A percentile compares a stretch with the other conserved stretches of the same genome.
Evolutionary conservation across 1,140 invertebrate species (phyloP).

Genomic region (Copidosoma floridanum): DNA sequence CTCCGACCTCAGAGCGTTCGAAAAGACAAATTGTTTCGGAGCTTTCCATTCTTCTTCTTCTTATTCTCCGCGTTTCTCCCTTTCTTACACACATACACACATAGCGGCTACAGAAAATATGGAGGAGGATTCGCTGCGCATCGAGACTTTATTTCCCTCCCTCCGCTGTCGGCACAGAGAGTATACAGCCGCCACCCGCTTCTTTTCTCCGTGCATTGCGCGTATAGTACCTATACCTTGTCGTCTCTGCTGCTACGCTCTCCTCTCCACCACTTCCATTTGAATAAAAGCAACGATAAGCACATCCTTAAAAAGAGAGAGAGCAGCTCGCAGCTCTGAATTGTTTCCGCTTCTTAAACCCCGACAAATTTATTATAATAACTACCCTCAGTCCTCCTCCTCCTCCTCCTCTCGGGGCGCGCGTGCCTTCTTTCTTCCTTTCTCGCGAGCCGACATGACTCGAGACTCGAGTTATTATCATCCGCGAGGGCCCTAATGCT

Average conservation of each 20-base stretch:
- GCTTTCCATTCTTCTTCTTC: background rate
- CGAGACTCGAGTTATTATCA: slow-evolving; percentile 31
- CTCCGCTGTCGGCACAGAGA: background rate
- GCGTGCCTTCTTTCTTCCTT: slow-evolving; percentile 7
- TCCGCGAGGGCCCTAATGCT: slow-evolving; percentile 15
- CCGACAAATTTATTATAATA: slow-evolving; percentile 59
- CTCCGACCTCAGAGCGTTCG: background rate
- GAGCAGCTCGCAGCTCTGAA: slow-evolving; percentile 53
- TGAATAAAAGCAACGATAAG: slow-evolving; percentile 58
- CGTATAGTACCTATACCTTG: too few relatives aligned
- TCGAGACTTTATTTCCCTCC: background rate
- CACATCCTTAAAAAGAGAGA: slow-evolving; percentile 57
- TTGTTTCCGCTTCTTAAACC: slow-evolving; percentile 58
- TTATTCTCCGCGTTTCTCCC: background rate
- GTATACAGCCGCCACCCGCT: background rate
- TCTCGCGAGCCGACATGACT: background rate
- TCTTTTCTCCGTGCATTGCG: too few relatives aligned
- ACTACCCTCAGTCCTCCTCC: slow-evolving; percentile 50
- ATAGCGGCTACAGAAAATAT: background rate
- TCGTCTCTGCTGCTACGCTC: slow-evolving; percentile 34
- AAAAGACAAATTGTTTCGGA: slow-evolving; percentile 24
- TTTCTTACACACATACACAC: too few relatives aligned
- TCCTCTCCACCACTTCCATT: slow-evolving; percentile 53
- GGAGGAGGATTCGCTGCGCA: background rate
- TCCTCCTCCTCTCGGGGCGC: slow-evolving; percentile 19